Percentiles rank a stretch among this genome's conserved stretches.
phyloP scores from a whole-genome alignment of 1,140 invertebrate species.

The Colletes latitarsis region DNA sequence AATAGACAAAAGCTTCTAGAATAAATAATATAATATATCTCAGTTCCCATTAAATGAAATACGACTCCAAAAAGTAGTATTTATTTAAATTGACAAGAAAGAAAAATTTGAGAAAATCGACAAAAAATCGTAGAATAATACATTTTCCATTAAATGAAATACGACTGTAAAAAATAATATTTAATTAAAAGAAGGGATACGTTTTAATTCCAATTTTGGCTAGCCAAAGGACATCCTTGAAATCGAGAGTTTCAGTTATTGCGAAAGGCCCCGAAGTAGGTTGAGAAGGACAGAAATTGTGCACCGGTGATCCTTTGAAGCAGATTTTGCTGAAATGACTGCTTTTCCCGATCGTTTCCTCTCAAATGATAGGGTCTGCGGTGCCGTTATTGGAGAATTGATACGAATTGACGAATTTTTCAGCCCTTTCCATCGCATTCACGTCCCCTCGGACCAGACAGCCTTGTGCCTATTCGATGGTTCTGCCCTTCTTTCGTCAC shows the following conservation, averaged over 20 bases:
- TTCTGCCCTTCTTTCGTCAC: conserved; percentile 51
- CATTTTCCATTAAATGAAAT: no score
- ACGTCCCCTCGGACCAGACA: conserved; percentile 13
- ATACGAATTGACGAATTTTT: conserved; percentile 58
- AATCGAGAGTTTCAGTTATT: conserved; percentile 44
- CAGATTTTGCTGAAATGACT: conserved; percentile 68
- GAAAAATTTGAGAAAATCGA: no score
- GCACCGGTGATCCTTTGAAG: neutral
- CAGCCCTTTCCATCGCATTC: conserved; percentile 25
- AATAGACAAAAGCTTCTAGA: no score
- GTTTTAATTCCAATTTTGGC: no score
- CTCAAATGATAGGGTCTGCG: conserved; percentile 57
- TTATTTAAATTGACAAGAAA: no score
- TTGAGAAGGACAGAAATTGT: conserved; percentile 2
- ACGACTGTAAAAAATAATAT: neutral
- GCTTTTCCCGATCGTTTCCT: conserved; percentile 54
- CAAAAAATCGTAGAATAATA: no score
- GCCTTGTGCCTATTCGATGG: conserved; percentile 23
- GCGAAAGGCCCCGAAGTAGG: conserved; percentile 48
- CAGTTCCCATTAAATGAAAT: no score
- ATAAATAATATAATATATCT: no score
- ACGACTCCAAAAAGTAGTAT: no score
- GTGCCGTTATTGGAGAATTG: conserved; percentile 68
- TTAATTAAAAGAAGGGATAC: no score
- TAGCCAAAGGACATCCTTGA: conserved; percentile 18